Evolutionary conservation across 2,113 vertebrate species (phyloP).

Genomic region (Sterrhoptilus dennistouni): DNA sequence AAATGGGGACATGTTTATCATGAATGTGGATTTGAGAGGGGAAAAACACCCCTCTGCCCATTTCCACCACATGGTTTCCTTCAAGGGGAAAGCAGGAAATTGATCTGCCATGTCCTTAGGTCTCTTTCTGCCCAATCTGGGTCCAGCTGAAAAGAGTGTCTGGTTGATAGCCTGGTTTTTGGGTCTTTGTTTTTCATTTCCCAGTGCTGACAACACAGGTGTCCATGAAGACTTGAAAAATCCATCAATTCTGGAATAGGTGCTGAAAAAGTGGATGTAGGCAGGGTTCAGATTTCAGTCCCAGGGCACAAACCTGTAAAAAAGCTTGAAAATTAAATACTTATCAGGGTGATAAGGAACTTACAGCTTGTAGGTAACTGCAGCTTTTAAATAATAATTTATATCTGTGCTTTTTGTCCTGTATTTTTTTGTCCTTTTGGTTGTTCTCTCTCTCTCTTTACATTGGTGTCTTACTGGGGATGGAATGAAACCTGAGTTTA

Average conservation of each 20-base stretch:
- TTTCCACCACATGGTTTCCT: background rate
- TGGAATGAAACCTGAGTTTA: background rate
- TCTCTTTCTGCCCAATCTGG: background rate
- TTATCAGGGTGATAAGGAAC: background rate
- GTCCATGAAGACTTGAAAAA: background rate
- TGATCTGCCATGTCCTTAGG: rapidly evolving
- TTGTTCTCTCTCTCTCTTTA: background rate
- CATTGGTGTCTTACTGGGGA: background rate
- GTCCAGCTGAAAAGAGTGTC: background rate
- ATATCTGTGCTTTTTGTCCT: background rate
- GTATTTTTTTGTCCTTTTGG: background rate
- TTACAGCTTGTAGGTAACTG: background rate
- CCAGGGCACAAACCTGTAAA: background rate
- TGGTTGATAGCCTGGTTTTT: background rate
- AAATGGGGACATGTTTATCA: background rate
- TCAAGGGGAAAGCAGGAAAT: background rate
- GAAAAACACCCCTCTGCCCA: rapidly evolving
- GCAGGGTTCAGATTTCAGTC: background rate
- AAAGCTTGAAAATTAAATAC: background rate
- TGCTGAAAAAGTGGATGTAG: background rate
- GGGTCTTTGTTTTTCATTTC: background rate
- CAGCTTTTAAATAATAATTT: background rate
- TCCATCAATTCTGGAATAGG: background rate
- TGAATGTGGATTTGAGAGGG: background rate
- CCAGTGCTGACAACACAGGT: background rate